Base-by-base conservation (phyloP, 2,797 vertebrate species). In the Adrianichthys oophorus region DNA sequence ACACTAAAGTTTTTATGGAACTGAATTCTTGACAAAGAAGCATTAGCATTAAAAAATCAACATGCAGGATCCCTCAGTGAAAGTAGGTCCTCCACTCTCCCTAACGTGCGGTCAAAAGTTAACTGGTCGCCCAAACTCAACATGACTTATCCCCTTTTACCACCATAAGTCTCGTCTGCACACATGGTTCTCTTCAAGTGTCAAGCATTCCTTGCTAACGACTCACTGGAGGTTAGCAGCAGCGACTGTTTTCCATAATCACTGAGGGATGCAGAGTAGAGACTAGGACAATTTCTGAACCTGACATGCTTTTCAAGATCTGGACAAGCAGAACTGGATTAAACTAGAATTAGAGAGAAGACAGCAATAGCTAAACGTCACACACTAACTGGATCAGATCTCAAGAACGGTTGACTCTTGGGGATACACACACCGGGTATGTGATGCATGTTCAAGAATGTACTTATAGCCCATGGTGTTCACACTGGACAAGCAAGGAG, bases 171-270 rank as follows among this genome's bases (percentile, higher is more conserved):
- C 76, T 76, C 66, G 55, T 45, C 18, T 41, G 62, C 80, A 83
- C 83, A 84, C 73, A 86, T 83, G 85, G 70, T 79, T 88, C 74
- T 59, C 59, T 62, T 87, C 78, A 77, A 82, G 63, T 65, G 42
- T 76, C 52, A 54, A 75, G 66, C 82, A 82, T 79, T 85, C 74
- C 74, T 79, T 5, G 14, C 71, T 79, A 84, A 85, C 65, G 60
- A 79, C 75, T 65, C 84, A 70, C 80, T 82, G 64, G 78, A 83
- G 88, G 76, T 79, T 86, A 72, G 73, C 72, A 59, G 56, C 68
- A 62, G 52, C 68, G 55, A 68, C 63, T 15, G 84, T 83, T 87
- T 87, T 65, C 77, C 72, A 79, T 86, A 81, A 78, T 54, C 69
- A 68, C 29, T n/a, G 10, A 68, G 70, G 77, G 82, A 54, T 51